A percentile compares a stretch with the other conserved stretches of the same genome.
phyloP scores from a whole-genome alignment of 2,797 vertebrate genomes.

The Channallabes apus region DNA sequence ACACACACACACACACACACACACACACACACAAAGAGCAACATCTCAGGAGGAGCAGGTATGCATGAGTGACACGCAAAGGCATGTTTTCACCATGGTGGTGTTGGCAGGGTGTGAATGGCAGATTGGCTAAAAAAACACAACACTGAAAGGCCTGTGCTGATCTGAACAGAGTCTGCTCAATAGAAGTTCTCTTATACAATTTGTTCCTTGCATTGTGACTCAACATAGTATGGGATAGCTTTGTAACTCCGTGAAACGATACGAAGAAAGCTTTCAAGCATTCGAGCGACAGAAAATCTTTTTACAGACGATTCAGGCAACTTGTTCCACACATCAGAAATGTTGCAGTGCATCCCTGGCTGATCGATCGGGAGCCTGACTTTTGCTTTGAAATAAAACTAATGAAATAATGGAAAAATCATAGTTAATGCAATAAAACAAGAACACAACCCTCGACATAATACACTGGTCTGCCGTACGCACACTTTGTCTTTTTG shows the following conservation, averaged over 20 bases:
- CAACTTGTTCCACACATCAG: not conserved
- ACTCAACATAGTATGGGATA: not conserved
- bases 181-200: not conserved
- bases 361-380: not conserved
- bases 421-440: constrained; percentile 23
- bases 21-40: constrained; percentile 9
- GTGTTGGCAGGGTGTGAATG: not conserved
- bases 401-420: constrained; percentile 13
- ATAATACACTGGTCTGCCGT: not conserved
- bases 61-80: not conserved
- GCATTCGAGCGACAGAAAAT: not conserved
- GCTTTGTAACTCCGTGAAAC: not conserved
- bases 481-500: constrained; percentile 6
- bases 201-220: not conserved
- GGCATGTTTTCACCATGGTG: not conserved
- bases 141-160: not conserved
- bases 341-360: not conserved
- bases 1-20: constrained; percentile 24
- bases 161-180: not conserved
- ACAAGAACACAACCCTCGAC: not conserved
- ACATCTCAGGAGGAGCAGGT: not conserved
- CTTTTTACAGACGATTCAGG: not conserved
- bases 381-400: constrained; percentile 14
- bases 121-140: not conserved
- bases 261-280: constrained; percentile 1